Percentiles rank a stretch among this genome's conserved stretches.
Evolutionary conservation across 2,888 invertebrate genomes (phyloP).

Genomic region (Himalopsyche kuldschensis): DNA sequence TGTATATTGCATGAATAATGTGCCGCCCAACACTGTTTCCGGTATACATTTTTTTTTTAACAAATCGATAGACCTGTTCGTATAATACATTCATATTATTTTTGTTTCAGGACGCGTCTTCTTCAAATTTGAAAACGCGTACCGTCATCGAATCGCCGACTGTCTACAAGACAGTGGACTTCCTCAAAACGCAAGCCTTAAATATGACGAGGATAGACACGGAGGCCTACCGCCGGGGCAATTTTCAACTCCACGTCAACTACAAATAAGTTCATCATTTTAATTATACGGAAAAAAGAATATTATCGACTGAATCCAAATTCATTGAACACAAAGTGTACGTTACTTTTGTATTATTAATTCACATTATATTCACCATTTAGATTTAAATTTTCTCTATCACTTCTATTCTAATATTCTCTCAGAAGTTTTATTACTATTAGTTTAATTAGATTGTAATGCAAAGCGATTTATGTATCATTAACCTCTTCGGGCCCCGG

Average conservation of each 20-base stretch:
- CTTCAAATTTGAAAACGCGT: conserved; percentile 16
- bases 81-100: not conserved
- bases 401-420: no score
- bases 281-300: not conserved
- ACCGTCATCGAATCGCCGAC: conserved; percentile 45
- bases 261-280: not conserved
- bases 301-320: not conserved
- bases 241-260: not conserved
- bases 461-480: no score
- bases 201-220: conserved; percentile 82
- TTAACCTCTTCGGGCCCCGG: no score
- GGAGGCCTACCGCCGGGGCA: conserved; percentile 63
- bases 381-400: no score
- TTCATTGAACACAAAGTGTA: not conserved
- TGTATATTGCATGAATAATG: no score
- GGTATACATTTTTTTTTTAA: not conserved
- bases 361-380: not conserved
- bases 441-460: no score
- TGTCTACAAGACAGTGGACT: conserved; percentile 91
- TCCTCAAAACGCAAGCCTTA: conserved; percentile 91
- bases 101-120: conserved; percentile 41
- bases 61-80: no score
- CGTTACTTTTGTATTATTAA: not conserved
- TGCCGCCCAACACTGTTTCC: not conserved
- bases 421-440: no score